A percentile compares a stretch with the other conserved stretches of the same genome.
phyloP scores from a whole-genome alignment of 2,797 vertebrate genomes.

The Enteromius trimaculatus region DNA sequence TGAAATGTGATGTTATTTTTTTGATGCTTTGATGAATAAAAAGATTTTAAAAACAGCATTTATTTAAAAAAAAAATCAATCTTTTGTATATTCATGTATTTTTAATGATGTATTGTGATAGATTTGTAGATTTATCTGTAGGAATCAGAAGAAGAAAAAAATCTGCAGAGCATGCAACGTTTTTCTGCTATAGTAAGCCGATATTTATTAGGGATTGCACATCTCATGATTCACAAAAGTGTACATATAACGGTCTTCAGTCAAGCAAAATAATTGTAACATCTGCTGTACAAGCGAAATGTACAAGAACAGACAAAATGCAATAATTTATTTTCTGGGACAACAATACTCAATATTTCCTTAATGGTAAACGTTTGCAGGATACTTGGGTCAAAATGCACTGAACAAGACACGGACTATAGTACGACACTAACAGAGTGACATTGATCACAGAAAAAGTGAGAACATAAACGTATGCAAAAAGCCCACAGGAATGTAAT shows the following conservation, averaged over 20 bases:
- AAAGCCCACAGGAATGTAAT: slow-evolving; percentile 4
- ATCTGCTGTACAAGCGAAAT: neutral
- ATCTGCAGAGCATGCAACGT: neutral
- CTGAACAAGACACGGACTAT: neutral
- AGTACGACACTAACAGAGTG: neutral
- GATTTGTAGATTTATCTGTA: neutral
- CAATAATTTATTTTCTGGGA: neutral
- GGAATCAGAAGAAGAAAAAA: neutral
- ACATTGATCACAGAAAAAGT: neutral
- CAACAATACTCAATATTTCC: neutral
- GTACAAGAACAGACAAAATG: neutral
- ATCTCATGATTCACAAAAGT: slow-evolving; percentile 10
- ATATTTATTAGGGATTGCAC: slow-evolving; percentile 51
- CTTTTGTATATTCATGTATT: neutral
- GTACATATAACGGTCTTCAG: slow-evolving; percentile 23
- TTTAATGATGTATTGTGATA: neutral
- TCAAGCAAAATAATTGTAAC: slow-evolving; percentile 15
- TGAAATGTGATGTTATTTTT: neutral
- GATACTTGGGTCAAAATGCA: neutral
- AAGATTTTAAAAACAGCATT: neutral
- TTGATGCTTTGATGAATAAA: neutral
- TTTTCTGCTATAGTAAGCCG: slow-evolving; percentile 10
- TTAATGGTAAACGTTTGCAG: neutral
- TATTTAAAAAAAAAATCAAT: neutral
- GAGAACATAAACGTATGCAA: neutral